phyloP scores from a whole-genome alignment of 2,113 vertebrate genomes.

The Garra rufa region DNA sequence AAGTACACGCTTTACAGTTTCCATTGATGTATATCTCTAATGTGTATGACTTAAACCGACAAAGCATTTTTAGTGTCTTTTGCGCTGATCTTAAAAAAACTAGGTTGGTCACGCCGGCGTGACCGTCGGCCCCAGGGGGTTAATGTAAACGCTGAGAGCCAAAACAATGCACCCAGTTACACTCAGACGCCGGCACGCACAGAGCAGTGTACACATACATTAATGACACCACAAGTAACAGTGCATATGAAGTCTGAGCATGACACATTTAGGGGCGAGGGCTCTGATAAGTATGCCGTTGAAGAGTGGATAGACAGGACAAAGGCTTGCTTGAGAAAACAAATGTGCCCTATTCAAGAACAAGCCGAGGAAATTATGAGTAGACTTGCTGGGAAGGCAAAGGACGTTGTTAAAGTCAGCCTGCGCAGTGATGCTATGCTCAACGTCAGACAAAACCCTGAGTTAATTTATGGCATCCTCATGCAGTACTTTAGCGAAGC shows the following conservation, averaged over 20 bases:
- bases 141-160: not conserved
- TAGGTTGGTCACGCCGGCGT: too few species aligned
- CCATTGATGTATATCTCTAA: too few species aligned
- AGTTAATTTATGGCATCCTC: not conserved
- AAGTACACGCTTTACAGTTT: too few species aligned
- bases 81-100: too few species aligned
- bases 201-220: not conserved
- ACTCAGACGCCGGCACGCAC: not conserved
- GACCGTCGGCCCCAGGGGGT: too few species aligned
- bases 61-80: too few species aligned
- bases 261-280: not conserved
- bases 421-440: constrained; percentile 16
- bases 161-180: not conserved
- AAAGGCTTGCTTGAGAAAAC: not conserved
- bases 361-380: constrained; percentile 9
- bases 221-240: not conserved
- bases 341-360: not conserved
- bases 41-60: too few species aligned
- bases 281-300: not conserved
- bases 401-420: constrained; percentile 28
- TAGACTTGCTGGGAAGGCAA: constrained; percentile 31
- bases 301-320: constrained; percentile 22
- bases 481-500: not conserved
- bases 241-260: not conserved
- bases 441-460: not conserved